These are phyloP conservation scores for Periphyllus acericola DNA, from an alignment of 2,888 invertebrate genomes.

Conservation along the genomic window DNA sequence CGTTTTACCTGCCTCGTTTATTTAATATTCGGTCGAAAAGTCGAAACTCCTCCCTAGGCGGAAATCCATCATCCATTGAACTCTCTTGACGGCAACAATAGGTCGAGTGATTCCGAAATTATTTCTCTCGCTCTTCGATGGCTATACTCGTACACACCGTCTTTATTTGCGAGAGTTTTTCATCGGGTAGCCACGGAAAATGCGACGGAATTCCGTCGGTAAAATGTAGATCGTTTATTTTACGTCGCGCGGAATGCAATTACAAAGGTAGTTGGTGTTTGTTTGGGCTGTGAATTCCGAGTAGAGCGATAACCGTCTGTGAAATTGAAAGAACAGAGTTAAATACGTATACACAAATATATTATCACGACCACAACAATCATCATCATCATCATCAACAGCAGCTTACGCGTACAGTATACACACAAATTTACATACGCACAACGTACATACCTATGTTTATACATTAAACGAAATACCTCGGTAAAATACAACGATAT, in stretches of 20 bases:
- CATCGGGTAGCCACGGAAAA: not conserved
- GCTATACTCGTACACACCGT: too few relatives aligned
- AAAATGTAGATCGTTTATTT: slow-evolving; percentile 28
- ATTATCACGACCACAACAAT: not conserved
- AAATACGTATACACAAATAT: not conserved
- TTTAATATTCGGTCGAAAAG: not conserved
- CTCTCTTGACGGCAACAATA: not conserved
- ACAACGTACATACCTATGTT: not conserved
- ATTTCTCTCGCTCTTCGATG: not conserved
- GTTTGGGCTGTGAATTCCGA: not conserved
- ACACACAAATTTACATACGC: too few relatives aligned
- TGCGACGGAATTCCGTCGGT: not conserved
- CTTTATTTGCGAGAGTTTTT: not conserved
- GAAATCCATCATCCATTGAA: not conserved
- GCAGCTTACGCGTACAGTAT: too few relatives aligned
- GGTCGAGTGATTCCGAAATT: not conserved
- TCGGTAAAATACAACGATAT: not conserved
- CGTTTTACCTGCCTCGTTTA: slow-evolving; percentile 15
- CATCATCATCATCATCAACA: not conserved
- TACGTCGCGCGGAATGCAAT: slow-evolving; percentile 26
- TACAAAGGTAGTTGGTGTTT: slow-evolving; percentile 5
- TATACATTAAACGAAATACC: not conserved
- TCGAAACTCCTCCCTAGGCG: not conserved
- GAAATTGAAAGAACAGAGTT: slow-evolving; percentile 5
- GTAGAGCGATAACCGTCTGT: not conserved